A percentile compares a stretch with the other conserved stretches of the same genome.
Conservation (phyloP, 2,888 invertebrate species). For the Apodemia duryi region DNA sequence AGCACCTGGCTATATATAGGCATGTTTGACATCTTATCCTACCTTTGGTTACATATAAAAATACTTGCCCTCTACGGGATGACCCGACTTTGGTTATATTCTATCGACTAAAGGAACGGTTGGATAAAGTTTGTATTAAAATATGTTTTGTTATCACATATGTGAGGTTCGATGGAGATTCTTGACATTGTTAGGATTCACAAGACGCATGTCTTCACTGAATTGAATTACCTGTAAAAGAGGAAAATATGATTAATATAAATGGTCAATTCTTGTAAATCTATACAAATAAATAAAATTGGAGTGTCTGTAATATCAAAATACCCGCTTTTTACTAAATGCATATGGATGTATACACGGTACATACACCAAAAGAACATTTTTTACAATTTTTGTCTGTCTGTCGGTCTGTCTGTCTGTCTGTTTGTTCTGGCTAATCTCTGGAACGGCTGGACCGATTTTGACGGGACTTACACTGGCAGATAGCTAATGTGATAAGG, state of each 20-base stretch:
- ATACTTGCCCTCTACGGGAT: slow-evolving; percentile 36
- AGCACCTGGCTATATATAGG: slow-evolving; percentile 75
- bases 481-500: too few species aligned
- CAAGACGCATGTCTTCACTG: slow-evolving; percentile 18
- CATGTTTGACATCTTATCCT: slow-evolving; percentile 71
- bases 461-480: too few species aligned
- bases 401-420: too few species aligned
- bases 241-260: background rate
- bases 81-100: slow-evolving; percentile 56
- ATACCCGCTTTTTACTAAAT: too few species aligned
- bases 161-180: slow-evolving; percentile 37
- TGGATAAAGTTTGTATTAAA: slow-evolving; percentile 42
- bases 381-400: too few species aligned
- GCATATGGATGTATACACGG: too few species aligned
- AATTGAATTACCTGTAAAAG: background rate
- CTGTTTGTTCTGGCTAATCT: too few species aligned
- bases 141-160: slow-evolving; percentile 43
- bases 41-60: slow-evolving; percentile 59
- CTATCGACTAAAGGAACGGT: slow-evolving; percentile 64
- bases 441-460: too few species aligned
- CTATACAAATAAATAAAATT: too few species aligned
- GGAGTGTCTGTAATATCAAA: too few species aligned
- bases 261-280: too few species aligned
- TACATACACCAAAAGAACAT: too few species aligned
- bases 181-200: slow-evolving; percentile 31